Base-by-base conservation (phyloP, 1,140 invertebrate species). In the Tetragonula clypearis region DNA sequence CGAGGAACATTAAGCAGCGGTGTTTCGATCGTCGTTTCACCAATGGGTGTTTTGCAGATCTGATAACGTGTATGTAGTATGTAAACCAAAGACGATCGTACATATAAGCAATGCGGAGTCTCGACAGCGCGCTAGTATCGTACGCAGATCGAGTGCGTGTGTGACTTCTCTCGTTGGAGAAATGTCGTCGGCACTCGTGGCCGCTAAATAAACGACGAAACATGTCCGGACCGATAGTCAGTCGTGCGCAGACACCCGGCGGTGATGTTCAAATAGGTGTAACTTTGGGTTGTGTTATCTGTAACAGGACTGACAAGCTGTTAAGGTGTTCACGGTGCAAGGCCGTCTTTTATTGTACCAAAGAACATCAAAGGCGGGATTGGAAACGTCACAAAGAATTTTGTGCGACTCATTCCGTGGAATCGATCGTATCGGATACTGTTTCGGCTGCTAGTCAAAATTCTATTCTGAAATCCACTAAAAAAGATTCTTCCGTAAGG, bases 241-340 rank as follows among this genome's bases (percentile, higher is more conserved):
- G 92, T 93, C 87, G 90, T 73, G 80, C 88, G 66, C 88, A 89
- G 86, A 88, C 87, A 76, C 62, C 65, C 85, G 86, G 72, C 75
- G 87, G 85, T 87, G 86, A 53, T 79, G 90, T 78, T 73, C 60
- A 56, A 35, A 76, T 84, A 66, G 78, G 69, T 81, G 65, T 62
- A 58, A 74, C 53, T 15, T n/a, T 71, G 60, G 71, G 69, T 15
- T 97, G 97, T 95, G 96, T 95, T 89, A 95, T 97, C 90, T 98
- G 98, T 94, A 96, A 96, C 87, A 95, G 94, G 66, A 94, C 93
- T 83, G 95, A 97, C 86, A 97, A 97, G 90, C 94, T 98, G 87
- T 95, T 97, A 62, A 95, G 97, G 86, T 98, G 97, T 94, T 96
- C 96, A 86, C 95, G 96, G 82, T 98, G 97, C 94, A 96, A 96